These are phyloP conservation scores for Megathymus violae DNA, from an alignment of 1,140 invertebrate genomes.

Conservation along the genomic window DNA sequence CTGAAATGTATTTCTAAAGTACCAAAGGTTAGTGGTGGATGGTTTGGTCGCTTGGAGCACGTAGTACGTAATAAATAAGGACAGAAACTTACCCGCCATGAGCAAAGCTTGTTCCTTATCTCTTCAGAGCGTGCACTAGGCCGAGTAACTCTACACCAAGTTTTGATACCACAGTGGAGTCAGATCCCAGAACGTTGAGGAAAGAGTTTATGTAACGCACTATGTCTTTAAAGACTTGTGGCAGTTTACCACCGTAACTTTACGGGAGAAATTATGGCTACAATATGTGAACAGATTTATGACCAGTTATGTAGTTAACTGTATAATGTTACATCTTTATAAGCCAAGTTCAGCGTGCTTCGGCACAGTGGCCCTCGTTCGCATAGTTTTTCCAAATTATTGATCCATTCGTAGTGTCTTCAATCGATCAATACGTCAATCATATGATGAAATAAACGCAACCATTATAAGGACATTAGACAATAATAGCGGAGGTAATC, in stretches of 20 bases:
- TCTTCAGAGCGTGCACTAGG: slow-evolving; percentile 57
- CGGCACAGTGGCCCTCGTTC: too few relatives aligned
- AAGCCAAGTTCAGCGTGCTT: too few relatives aligned
- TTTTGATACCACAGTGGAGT: slow-evolving; percentile 33
- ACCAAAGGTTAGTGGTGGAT: slow-evolving; percentile 47
- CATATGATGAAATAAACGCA: too few relatives aligned
- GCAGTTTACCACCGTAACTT: slow-evolving; percentile 16
- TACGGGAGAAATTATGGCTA: slow-evolving; percentile 19
- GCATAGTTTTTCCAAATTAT: too few relatives aligned
- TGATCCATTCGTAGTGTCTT: too few relatives aligned
- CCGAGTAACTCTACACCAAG: slow-evolving; percentile 67
- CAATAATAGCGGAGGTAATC: too few relatives aligned
- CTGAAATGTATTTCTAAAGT: slow-evolving; percentile 24
- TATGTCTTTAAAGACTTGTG: slow-evolving; percentile 14
- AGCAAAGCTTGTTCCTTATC: slow-evolving; percentile 73
- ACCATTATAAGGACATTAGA: too few relatives aligned
- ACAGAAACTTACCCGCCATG: slow-evolving; percentile 66
- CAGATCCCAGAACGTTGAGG: slow-evolving; percentile 7
- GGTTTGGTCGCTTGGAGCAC: slow-evolving; percentile 66
- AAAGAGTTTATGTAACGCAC: slow-evolving; percentile 12
- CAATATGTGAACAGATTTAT: too few relatives aligned
- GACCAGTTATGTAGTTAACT: too few relatives aligned
- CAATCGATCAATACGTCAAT: too few relatives aligned
- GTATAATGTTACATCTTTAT: too few relatives aligned
- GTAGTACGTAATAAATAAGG: slow-evolving; percentile 77